Evolutionary conservation across 2,797 vertebrate genomes (phyloP), one percentile per base, ranked within the genome.

Genomic region (Rhabdophis nuchalis): DNA sequence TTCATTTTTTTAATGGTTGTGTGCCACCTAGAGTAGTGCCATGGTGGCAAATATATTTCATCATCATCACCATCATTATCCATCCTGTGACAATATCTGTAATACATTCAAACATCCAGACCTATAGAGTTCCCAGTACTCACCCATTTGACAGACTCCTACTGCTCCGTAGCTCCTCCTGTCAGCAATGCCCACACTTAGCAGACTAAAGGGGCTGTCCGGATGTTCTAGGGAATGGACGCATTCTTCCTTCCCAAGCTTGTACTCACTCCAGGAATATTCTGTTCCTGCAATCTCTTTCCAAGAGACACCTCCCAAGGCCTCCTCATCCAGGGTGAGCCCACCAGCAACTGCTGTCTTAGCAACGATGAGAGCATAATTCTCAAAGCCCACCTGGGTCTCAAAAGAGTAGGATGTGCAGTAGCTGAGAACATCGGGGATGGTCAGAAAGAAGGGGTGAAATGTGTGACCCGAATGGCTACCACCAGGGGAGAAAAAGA

Each of bases 401-500:
- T 93, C 88, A 14, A 98, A 41, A 13, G 96, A 94, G 61, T 98
- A 98, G 41, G 97, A 97, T 20, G 96, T 93, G 91, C 98, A 98
- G 92, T 98, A 98, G 50, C 18, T 90, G 0, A 96, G 93, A 9
- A 93, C 96, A 16, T 97, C 95, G 25, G 97, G 90, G 53, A 98
- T 64, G 87, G 93, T 97, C 10, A 95, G 94, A 88, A 98, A 92
- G 95, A 98, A 98, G 0, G 98, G 97, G 93, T 97, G 97, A 0
- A 97, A 97, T 18, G 6, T 88, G 0, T 41, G 0, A 0, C 0
- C 0, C 0, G 52, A 64, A 87, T 7, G 87, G 41, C 4, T 25
- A 41, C 95, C 94, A 23, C 98, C 98, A 0, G 97, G 98, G 89
- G 97, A 98, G 57, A 98, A 96, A 77, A 97, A 64, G 32, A 97